phyloP scores from a whole-genome alignment of 2,888 invertebrate genomes.

The Xanthostigma xanthostigma region DNA sequence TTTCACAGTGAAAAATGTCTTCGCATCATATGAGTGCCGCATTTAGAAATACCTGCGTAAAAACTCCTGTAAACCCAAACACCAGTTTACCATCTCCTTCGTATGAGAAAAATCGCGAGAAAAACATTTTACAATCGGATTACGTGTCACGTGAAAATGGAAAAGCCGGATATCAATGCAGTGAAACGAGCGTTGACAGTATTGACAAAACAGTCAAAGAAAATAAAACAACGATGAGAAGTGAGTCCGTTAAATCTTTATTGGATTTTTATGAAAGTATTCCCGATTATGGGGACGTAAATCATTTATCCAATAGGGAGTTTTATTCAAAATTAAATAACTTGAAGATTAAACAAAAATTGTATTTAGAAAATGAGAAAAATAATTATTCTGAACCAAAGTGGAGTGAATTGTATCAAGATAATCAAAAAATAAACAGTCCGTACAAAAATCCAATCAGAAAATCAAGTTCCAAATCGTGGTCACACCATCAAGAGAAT shows the following conservation, averaged over 20 bases:
- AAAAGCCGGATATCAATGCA: constrained; percentile 19
- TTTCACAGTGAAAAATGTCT: constrained; percentile 23
- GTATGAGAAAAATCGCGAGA: constrained; percentile 42
- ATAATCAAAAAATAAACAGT: constrained; percentile 15
- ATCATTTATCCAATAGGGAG: constrained; percentile 58
- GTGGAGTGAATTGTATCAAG: constrained; percentile 24
- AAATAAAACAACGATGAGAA: constrained; percentile 28
- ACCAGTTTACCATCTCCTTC: constrained; percentile 55
- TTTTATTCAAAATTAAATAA: constrained; percentile 56
- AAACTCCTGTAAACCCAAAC: constrained; percentile 54
- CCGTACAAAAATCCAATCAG: not conserved
- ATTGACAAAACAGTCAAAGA: constrained; percentile 8
- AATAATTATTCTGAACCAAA: constrained; percentile 28
- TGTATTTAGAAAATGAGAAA: constrained; percentile 20
- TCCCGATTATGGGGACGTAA: constrained; percentile 63
- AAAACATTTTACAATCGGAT: constrained; percentile 11
- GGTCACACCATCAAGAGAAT: not conserved
- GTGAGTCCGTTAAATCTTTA: constrained; percentile 40
- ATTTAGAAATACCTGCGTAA: constrained; percentile 56
- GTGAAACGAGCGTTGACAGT: not conserved
- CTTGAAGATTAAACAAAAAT: constrained; percentile 45
- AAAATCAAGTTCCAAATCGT: not conserved
- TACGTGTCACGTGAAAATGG: not conserved
- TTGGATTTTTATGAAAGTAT: constrained; percentile 64
- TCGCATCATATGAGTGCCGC: constrained; percentile 41